Conservation (phyloP, 2,113 vertebrate species). For the Spilogale gracilis region DNA sequence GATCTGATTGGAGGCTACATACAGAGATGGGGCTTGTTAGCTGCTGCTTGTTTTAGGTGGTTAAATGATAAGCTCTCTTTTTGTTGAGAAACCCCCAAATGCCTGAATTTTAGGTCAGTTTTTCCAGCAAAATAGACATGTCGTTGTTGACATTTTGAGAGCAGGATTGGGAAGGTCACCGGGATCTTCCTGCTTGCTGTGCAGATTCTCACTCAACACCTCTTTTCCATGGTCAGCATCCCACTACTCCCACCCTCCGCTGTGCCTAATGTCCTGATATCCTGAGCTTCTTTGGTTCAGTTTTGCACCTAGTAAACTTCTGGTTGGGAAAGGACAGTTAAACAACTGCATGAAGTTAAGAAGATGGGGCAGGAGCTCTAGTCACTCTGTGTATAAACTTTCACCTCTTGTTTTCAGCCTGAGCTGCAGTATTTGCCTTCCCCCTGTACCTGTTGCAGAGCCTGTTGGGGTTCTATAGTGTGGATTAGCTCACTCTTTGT, state of each 20-base stretch:
- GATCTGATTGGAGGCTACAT: neutral
- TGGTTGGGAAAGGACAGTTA: neutral
- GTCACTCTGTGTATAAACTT: neutral
- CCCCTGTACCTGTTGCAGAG: neutral
- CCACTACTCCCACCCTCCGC: neutral
- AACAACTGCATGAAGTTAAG: neutral
- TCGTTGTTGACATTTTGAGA: neutral
- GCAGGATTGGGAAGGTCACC: too few species aligned
- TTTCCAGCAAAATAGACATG: neutral
- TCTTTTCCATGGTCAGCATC: neutral
- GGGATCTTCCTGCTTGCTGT: neutral
- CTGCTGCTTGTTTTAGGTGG: neutral
- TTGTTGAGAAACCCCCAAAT: neutral
- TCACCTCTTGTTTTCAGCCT: neutral
- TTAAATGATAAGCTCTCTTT: neutral
- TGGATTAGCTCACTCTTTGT: neutral
- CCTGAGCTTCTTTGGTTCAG: neutral
- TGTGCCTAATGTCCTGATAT: neutral
- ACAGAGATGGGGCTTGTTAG: neutral
- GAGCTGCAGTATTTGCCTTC: neutral
- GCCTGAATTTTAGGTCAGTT: neutral
- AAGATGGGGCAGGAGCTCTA: neutral
- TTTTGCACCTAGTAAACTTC: neutral
- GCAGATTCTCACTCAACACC: neutral
- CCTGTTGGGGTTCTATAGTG: neutral